phyloP scores from a whole-genome alignment of 1,140 invertebrate species.

The Holotrichia oblita region DNA sequence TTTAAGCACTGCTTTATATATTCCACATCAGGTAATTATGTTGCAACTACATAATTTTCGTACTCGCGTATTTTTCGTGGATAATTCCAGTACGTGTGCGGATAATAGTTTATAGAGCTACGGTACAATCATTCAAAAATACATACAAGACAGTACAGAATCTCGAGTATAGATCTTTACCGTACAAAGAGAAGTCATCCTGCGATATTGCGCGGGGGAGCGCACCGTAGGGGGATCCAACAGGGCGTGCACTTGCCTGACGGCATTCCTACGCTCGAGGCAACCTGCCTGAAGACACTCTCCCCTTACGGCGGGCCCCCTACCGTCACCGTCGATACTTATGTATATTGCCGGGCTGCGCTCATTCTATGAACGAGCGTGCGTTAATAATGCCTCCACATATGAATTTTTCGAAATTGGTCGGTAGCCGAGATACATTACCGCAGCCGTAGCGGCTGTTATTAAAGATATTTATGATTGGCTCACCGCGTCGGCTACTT shows the following conservation, averaged over 20 bases:
- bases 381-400: slow-evolving; percentile 6
- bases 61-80: not conserved
- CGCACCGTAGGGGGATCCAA: slow-evolving; percentile 31
- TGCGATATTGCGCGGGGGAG: not conserved
- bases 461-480: slow-evolving; percentile 40
- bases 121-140: not conserved
- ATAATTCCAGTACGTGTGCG: not conserved
- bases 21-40: too few relatives aligned
- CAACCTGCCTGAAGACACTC: slow-evolving; percentile 50
- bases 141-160: not conserved
- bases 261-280: slow-evolving; percentile 58
- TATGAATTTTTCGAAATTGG: slow-evolving; percentile 40
- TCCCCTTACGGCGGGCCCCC: slow-evolving; percentile 40
- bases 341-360: not conserved
- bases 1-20: too few relatives aligned
- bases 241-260: slow-evolving; percentile 58
- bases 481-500: slow-evolving; percentile 13
- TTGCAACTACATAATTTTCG: not conserved
- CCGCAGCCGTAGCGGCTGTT: slow-evolving; percentile 23
- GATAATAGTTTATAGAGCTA: not conserved
- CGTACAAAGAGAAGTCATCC: slow-evolving; percentile 13
- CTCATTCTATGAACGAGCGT: slow-evolving; percentile 20
- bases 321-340: slow-evolving; percentile 5
- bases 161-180: slow-evolving; percentile 10
- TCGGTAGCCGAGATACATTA: slow-evolving; percentile 35